Conservation (phyloP, 2,113 vertebrate genomes). For the Amphiprion percula region DNA sequence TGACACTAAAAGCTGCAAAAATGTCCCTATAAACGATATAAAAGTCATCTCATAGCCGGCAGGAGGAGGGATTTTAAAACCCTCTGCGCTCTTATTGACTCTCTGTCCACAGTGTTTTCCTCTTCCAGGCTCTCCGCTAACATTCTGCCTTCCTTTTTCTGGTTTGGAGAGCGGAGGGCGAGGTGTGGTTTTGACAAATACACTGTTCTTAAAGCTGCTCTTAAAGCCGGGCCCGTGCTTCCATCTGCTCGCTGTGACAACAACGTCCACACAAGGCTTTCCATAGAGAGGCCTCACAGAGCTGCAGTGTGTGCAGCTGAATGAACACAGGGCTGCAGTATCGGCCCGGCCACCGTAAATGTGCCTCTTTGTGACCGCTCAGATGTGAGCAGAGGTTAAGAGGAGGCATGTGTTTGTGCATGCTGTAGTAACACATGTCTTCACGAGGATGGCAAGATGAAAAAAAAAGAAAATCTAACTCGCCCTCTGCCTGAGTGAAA, state of each 20-base stretch:
- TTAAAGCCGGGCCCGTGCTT: slow-evolving; percentile 39
- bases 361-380: slow-evolving; percentile 62
- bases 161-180: slow-evolving; percentile 44
- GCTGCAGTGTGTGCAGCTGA: slow-evolving; percentile 69
- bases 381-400: slow-evolving; percentile 43
- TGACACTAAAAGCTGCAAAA: too few species aligned
- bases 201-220: slow-evolving; percentile 33
- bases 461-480: neutral
- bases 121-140: slow-evolving; percentile 25
- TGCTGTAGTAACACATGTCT: neutral
- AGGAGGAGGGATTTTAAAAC: slow-evolving; percentile 35
- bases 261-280: slow-evolving; percentile 56
- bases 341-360: slow-evolving; percentile 53
- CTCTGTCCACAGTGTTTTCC: slow-evolving; percentile 41
- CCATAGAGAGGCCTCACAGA: slow-evolving; percentile 67
- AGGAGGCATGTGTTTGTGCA: slow-evolving; percentile 6
- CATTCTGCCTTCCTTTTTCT: slow-evolving; percentile 54
- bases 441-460: slow-evolving; percentile 5
- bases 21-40: slow-evolving; percentile 9
- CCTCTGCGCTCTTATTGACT: slow-evolving; percentile 24
- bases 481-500: too few species aligned
- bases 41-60: neutral
- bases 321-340: slow-evolving; percentile 66
- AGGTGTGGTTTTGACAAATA: slow-evolving; percentile 47
- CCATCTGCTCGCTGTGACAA: slow-evolving; percentile 1